phyloP scores from a whole-genome alignment of 2,888 invertebrate species.

The Polylopha cassiicola region DNA sequence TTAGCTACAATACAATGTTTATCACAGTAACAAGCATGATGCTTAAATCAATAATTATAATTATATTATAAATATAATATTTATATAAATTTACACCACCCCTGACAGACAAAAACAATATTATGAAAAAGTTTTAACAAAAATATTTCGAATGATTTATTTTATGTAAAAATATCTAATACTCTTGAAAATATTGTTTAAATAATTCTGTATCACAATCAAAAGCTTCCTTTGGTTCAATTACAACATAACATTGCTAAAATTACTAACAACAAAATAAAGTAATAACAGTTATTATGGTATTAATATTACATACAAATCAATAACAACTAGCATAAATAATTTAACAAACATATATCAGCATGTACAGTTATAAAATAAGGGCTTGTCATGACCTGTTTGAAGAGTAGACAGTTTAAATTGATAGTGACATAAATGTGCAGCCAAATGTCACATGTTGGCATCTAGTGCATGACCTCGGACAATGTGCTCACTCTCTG shows the following conservation, averaged over 20 bases:
- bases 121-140: too few species aligned
- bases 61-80: conserved; percentile 10
- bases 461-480: conserved; percentile 44
- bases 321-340: conserved; percentile 25
- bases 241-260: conserved; percentile 42
- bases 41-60: conserved; percentile 12
- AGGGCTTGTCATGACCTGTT: conserved; percentile 9
- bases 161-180: conserved; percentile 6
- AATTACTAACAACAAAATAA: conserved; percentile 9
- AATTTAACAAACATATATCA: conserved; percentile 20
- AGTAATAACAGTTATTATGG: conserved; percentile 9
- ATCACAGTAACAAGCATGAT: conserved; percentile 35
- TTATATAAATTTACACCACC: too few species aligned
- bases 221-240: conserved; percentile 53
- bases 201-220: conserved; percentile 48
- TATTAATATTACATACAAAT: conserved; percentile 34
- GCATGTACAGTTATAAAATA: conserved; percentile 10
- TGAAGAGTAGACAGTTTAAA: conserved; percentile 20
- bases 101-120: too few species aligned
- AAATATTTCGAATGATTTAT: background rate
- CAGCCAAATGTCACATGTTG: conserved; percentile 58
- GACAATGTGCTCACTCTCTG: conserved; percentile 50
- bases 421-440: conserved; percentile 52
- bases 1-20: conserved; percentile 31
- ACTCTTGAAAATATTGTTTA: conserved; percentile 15